These are phyloP conservation scores for Sebastes fasciatus DNA, from an alignment of 2,113 vertebrate genomes.

Conservation along the genomic window DNA sequence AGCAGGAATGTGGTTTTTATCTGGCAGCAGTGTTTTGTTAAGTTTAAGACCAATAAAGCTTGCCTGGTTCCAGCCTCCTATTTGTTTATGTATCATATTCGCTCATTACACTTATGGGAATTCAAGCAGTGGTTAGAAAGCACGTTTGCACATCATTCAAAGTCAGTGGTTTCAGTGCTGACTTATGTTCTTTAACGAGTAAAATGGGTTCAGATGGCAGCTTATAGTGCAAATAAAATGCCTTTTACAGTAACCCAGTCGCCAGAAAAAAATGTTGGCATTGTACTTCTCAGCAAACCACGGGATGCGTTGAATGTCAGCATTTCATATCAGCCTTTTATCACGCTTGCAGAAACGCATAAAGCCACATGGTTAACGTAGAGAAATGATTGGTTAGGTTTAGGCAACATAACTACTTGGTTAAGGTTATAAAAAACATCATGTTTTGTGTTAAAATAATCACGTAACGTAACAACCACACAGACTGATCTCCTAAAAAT, in stretches of 20 bases:
- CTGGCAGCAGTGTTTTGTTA: slow-evolving; percentile 60
- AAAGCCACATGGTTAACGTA: too few species aligned
- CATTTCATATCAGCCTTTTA: too few species aligned
- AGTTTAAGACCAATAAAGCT: slow-evolving; percentile 71
- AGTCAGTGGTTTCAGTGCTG: not conserved
- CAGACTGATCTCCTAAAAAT: too few species aligned
- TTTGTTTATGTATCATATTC: not conserved
- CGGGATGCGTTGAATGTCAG: too few species aligned
- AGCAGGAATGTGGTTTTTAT: slow-evolving; percentile 39
- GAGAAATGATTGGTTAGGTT: too few species aligned
- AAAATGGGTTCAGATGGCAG: not conserved
- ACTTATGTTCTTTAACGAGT: not conserved
- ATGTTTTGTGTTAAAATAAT: too few species aligned
- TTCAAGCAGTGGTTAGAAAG: not conserved
- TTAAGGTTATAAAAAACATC: too few species aligned
- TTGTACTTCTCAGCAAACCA: too few species aligned
- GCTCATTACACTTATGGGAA: not conserved
- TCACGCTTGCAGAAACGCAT: too few species aligned
- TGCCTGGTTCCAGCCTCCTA: slow-evolving; percentile 55
- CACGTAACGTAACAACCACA: too few species aligned
- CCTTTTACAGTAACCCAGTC: not conserved
- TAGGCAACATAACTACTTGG: too few species aligned
- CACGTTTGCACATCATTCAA: not conserved
- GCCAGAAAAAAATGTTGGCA: too few species aligned
- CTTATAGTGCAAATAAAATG: not conserved